phyloP scores from a whole-genome alignment of 2,797 vertebrate genomes.

The Scleropages formosus region DNA sequence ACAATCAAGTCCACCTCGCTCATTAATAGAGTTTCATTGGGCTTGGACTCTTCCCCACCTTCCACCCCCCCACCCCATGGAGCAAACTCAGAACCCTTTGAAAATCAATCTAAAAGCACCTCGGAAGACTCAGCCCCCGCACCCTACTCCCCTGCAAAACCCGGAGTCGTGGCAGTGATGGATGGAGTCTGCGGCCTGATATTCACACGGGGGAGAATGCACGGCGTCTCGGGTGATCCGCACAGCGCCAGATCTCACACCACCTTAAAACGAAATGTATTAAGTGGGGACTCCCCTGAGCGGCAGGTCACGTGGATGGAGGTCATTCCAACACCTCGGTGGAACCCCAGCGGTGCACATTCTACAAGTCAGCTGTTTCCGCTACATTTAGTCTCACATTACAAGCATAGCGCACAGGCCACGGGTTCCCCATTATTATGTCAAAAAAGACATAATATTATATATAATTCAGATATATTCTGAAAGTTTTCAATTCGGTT shows the following conservation, averaged over 20 bases:
- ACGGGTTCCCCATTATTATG: too few relatives aligned
- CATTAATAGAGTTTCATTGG: slow-evolving; percentile 35
- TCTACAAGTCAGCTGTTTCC: slow-evolving; percentile 2
- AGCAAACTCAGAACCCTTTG: slow-evolving; percentile 27
- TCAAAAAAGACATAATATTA: too few relatives aligned
- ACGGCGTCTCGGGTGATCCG: slow-evolving; percentile 29
- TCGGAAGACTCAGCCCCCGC: slow-evolving; percentile 23
- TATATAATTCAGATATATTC: too few relatives aligned
- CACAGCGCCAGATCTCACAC: slow-evolving; percentile 8
- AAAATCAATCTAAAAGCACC: slow-evolving; percentile 34
- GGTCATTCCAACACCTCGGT: slow-evolving; percentile 16
- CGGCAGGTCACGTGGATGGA: neutral
- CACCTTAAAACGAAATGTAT: slow-evolving; percentile 16
- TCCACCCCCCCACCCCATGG: slow-evolving; percentile 21
- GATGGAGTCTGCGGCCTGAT: slow-evolving; percentile 36
- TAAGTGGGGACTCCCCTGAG: slow-evolving; percentile 4
- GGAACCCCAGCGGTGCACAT: neutral
- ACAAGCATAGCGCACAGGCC: neutral
- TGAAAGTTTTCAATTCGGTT: too few relatives aligned
- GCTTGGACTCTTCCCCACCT: slow-evolving; percentile 14
- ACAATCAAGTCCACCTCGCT: slow-evolving; percentile 32
- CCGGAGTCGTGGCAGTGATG: slow-evolving; percentile 40
- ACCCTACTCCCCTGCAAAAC: slow-evolving; percentile 23
- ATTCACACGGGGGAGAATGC: slow-evolving; percentile 16
- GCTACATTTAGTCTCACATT: neutral